Percentiles rank a stretch among this genome's conserved stretches.
Evolutionary conservation across 2,888 invertebrate genomes (phyloP).

Genomic region (Clunio marinus): DNA sequence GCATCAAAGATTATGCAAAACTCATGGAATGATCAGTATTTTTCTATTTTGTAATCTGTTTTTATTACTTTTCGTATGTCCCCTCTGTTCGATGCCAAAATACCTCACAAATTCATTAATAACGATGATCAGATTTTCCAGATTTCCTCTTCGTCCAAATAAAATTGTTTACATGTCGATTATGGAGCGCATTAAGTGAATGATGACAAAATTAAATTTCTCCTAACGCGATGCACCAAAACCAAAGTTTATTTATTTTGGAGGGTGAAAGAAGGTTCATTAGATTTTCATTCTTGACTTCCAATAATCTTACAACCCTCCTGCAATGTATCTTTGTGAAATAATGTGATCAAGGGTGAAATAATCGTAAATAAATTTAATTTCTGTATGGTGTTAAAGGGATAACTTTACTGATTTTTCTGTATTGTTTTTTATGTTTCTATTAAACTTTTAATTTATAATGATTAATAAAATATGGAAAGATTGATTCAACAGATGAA

Average conservation of each 20-base stretch:
- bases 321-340: too few relatives aligned
- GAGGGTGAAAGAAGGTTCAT: conserved; percentile 28
- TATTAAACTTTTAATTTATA: too few relatives aligned
- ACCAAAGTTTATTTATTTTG: not conserved
- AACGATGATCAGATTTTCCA: conserved; percentile 17
- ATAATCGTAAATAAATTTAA: conserved; percentile 26
- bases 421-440: too few relatives aligned
- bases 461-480: too few relatives aligned
- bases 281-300: conserved; percentile 12
- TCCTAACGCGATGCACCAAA: not conserved
- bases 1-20: not conserved
- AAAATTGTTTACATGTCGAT: conserved; percentile 31
- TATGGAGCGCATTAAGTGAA: conserved; percentile 20
- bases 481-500: not conserved
- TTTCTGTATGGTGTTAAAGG: not conserved
- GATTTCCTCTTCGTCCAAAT: not conserved
- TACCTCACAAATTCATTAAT: not conserved
- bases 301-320: conserved; percentile 2
- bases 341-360: conserved; percentile 37
- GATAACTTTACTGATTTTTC: not conserved
- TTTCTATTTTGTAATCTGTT: not conserved
- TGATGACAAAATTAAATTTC: conserved; percentile 34
- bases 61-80: not conserved
- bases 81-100: too few relatives aligned
- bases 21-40: not conserved